These are phyloP conservation scores for Drosophila pandora DNA, from an alignment of 1,140 invertebrate genomes.

Conservation along the genomic window DNA sequence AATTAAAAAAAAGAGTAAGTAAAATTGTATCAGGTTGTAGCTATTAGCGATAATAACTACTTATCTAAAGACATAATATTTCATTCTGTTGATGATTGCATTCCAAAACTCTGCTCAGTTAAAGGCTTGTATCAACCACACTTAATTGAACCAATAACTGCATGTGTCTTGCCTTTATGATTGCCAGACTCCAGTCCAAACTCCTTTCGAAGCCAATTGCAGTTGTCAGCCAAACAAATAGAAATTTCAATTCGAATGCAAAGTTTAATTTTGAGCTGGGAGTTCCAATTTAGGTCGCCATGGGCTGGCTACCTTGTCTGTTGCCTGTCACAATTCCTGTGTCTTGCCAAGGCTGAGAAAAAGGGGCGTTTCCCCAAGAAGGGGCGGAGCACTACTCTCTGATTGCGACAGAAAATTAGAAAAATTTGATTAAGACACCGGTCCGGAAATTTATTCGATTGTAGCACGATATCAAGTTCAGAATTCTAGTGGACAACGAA, in stretches of 20 bases:
- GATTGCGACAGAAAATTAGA: slow-evolving; percentile 26
- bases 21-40: not conserved
- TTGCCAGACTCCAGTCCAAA: slow-evolving; percentile 15
- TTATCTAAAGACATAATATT: too few species aligned
- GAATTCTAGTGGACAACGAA: too few species aligned
- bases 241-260: slow-evolving; percentile 73
- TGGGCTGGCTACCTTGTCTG: slow-evolving; percentile 51
- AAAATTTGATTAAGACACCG: slow-evolving; percentile 4
- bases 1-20: not conserved
- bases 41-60: too few species aligned
- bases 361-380: slow-evolving; percentile 13
- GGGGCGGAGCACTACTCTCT: slow-evolving; percentile 29
- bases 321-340: slow-evolving; percentile 53
- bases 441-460: slow-evolving; percentile 7
- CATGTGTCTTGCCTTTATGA: slow-evolving; percentile 21
- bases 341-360: slow-evolving; percentile 37
- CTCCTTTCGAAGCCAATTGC: slow-evolving; percentile 7
- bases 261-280: slow-evolving; percentile 60
- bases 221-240: slow-evolving; percentile 63
- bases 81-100: too few species aligned
- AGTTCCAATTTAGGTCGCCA: slow-evolving; percentile 69
- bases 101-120: not conserved
- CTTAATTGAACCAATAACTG: slow-evolving; percentile 28
- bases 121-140: too few species aligned
- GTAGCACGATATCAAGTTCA: not conserved